Evolutionary conservation across 2,113 vertebrate species (phyloP).

Genomic region (Sinocyclocheilus anophthalmus): DNA sequence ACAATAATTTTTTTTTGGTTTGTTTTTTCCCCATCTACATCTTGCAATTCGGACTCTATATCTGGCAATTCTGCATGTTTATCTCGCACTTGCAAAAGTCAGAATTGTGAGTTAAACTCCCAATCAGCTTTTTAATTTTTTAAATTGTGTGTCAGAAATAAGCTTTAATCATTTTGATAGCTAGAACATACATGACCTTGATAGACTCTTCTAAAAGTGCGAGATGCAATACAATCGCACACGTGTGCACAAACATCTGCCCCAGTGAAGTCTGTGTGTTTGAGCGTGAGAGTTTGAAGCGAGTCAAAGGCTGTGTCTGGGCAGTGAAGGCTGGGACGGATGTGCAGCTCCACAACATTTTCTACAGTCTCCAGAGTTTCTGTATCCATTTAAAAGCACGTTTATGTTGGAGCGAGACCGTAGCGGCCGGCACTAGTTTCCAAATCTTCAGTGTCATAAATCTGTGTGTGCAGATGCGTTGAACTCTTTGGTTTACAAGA

Average conservation of each 20-base stretch:
- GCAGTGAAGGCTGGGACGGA: slow-evolving; percentile 44
- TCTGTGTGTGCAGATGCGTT: slow-evolving; percentile 36
- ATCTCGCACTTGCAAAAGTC: neutral
- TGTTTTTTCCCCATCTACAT: neutral
- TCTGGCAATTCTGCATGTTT: neutral
- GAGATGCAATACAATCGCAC: neutral
- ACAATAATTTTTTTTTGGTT: too few species aligned
- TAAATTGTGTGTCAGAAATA: neutral
- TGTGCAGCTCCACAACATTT: slow-evolving; percentile 14
- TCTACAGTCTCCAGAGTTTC: slow-evolving; percentile 11
- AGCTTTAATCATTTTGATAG: neutral
- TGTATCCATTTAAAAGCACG: neutral
- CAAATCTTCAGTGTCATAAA: neutral
- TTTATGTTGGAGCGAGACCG: neutral
- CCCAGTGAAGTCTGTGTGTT: neutral
- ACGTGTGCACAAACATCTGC: neutral
- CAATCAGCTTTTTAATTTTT: neutral
- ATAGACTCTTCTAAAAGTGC: slow-evolving; percentile 46
- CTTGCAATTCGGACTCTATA: neutral
- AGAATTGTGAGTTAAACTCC: neutral
- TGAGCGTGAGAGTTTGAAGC: neutral
- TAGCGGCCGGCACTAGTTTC: neutral
- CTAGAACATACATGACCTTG: slow-evolving; percentile 34
- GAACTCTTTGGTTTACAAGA: slow-evolving; percentile 44
- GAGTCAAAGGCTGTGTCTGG: slow-evolving; percentile 9